Base-by-base conservation (phyloP, 2,113 vertebrate genomes). In the Madoqua kirkii region DNA sequence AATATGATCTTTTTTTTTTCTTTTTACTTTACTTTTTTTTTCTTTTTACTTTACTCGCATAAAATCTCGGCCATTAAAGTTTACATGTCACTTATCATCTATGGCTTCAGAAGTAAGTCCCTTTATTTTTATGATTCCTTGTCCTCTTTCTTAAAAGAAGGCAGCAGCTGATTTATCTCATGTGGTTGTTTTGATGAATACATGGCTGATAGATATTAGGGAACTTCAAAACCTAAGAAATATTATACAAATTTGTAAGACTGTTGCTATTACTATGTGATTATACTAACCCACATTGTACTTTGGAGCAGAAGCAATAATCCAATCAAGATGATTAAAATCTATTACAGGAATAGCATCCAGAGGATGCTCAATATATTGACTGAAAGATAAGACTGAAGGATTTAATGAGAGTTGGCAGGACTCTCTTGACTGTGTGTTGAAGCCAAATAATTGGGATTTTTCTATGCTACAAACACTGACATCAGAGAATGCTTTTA, bases 301-400 rank as follows among this genome's bases (percentile, higher is more conserved):
- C 48, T 92, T 93, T 45, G 29, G 71, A 94, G 74, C 60, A 85
- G 43, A 74, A 95, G 36, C 57, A 74, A 81, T 93, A 52, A 94
- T 93, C 84, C 93, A 88, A 95, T 96, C 55, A 93, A 76, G 83
- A 93, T 81, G 67, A 82, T 95, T 96, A 92, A 89, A 95, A 88
- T 93, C 76, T 92, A 7, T 93, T 74, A 84, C 86, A 91, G 14
- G 57, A 83, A 67, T 29, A 84, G n/a, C 55, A 81, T 89, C 43
- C 40, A 50, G 82, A 86, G 71, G 62, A 85, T 93, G 52, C 60
- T 98, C 88, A 29, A 52, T 86, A 40, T 89, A 91, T 86, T 96
- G 67, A 83, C 93, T 87, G 86, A 87, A 91, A 91, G 85, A 87
- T 86, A 96, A 62, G 45, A 83, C 29, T 50, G 29, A 93, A 93